Evolutionary conservation across 2,113 vertebrate genomes (phyloP).

Genomic region (Psophia crepitans): DNA sequence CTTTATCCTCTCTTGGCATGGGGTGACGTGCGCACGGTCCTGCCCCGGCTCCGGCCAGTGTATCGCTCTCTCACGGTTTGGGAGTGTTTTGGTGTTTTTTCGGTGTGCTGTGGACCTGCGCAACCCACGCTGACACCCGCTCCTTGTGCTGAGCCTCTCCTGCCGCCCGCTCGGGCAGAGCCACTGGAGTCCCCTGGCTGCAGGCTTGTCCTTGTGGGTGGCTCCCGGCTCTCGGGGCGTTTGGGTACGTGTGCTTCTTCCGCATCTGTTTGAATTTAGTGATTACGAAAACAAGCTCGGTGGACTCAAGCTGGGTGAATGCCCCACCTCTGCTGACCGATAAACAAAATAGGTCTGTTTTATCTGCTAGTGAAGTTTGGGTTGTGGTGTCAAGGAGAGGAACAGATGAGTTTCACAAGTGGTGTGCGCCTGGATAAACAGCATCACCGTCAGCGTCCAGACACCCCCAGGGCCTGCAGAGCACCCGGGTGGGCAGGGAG

Average conservation of each 20-base stretch:
- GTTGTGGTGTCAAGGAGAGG: not conserved
- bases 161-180: not conserved
- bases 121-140: not conserved
- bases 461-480: not conserved
- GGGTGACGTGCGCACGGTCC: not conserved
- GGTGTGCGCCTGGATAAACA: not conserved
- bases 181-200: not conserved
- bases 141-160: not conserved
- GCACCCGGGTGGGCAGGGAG: too few relatives aligned
- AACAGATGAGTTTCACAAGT: not conserved
- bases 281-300: not conserved
- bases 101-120: not conserved
- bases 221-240: not conserved
- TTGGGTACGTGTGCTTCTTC: not conserved
- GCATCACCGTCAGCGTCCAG: not conserved
- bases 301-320: too few relatives aligned
- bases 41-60: not conserved
- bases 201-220: not conserved
- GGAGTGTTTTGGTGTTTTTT: too few relatives aligned
- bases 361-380: not conserved
- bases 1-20: not conserved
- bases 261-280: not conserved
- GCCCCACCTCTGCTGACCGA: not conserved
- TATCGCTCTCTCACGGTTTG: not conserved
- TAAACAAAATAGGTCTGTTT: not conserved